Evolutionary conservation across 2,113 vertebrate genomes (phyloP).

Genomic region (Syrmaticus mikado): DNA sequence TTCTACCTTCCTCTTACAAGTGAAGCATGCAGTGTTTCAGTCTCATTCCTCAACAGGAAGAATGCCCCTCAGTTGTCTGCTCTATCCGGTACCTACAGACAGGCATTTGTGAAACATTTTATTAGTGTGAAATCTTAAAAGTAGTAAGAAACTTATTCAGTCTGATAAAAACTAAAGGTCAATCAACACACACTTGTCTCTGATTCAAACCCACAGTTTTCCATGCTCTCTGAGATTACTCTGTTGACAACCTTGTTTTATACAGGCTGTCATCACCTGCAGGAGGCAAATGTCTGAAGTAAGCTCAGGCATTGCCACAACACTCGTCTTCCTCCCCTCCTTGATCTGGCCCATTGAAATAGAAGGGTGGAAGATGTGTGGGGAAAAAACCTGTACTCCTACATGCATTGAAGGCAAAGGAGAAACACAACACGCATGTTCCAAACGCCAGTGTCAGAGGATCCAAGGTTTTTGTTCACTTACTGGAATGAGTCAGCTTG

Average conservation of each 20-base stretch:
- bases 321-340: neutral
- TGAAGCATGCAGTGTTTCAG: too few species aligned
- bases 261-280: neutral
- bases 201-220: neutral
- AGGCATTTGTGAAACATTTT: neutral
- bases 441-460: neutral
- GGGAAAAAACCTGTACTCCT: neutral
- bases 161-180: neutral
- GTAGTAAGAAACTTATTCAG: neutral
- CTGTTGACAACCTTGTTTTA: neutral
- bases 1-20: too few species aligned
- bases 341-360: fast-evolving
- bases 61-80: neutral
- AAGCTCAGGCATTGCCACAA: fast-evolving
- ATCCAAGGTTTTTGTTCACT: neutral
- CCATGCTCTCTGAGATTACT: neutral
- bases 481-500: constrained; percentile 12
- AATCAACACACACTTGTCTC: neutral
- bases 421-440: neutral
- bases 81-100: neutral
- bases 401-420: neutral
- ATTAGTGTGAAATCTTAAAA: neutral
- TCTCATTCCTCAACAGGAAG: neutral
- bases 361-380: fast-evolving
- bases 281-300: neutral